Evolutionary conservation across 2,888 invertebrate species (phyloP).

Genomic region (Amphipyra tragopoginis): DNA sequence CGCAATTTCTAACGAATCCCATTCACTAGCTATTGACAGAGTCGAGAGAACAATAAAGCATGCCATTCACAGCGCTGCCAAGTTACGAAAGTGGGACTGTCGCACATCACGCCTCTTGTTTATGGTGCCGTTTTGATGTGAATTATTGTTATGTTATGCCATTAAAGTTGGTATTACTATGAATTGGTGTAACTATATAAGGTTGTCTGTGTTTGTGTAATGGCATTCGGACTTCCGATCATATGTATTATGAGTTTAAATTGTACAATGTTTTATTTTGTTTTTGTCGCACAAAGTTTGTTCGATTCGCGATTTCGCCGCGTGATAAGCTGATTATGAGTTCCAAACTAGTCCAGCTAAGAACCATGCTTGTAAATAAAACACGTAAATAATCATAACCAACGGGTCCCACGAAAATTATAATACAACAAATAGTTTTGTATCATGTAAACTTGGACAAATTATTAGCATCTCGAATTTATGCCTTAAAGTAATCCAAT

Average conservation of each 20-base stretch:
- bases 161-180: conserved; percentile 50
- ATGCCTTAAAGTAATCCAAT: too few relatives aligned
- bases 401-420: too few relatives aligned
- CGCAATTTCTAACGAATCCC: conserved; percentile 47
- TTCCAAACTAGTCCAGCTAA: too few relatives aligned
- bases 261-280: neutral
- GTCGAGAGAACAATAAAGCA: conserved; percentile 56
- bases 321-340: too few relatives aligned
- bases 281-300: neutral
- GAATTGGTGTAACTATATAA: conserved; percentile 26
- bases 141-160: conserved; percentile 56
- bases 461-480: too few relatives aligned
- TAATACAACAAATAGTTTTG: too few relatives aligned
- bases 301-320: too few relatives aligned
- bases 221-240: conserved; percentile 2
- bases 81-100: conserved; percentile 52
- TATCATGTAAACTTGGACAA: too few relatives aligned
- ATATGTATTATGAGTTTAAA: neutral
- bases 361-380: too few relatives aligned
- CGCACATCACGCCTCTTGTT: conserved; percentile 56
- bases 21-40: conserved; percentile 54
- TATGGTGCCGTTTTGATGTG: conserved; percentile 43
- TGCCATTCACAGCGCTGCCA: conserved; percentile 51
- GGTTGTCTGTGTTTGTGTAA: conserved; percentile 15
- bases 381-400: too few relatives aligned